A percentile compares a stretch with the other conserved stretches of the same genome.
phyloP scores from a whole-genome alignment of 2,113 vertebrate genomes.

The Clupea harengus region DNA sequence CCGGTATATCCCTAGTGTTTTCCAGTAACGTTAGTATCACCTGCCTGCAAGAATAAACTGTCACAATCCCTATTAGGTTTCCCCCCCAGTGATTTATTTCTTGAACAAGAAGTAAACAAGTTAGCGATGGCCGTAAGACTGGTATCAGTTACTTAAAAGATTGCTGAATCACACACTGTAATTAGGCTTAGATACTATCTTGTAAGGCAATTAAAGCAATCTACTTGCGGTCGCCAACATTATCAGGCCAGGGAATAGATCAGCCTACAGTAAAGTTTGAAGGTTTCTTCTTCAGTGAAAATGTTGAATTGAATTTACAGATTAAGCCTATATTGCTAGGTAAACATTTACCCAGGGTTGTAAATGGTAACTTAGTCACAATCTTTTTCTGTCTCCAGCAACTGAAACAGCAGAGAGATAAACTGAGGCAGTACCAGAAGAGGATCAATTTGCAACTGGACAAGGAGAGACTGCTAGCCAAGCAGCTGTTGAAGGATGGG shows the following conservation, averaged over 20 bases:
- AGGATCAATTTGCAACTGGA: constrained; percentile 79
- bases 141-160: background rate
- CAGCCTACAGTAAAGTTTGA: background rate
- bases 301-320: background rate
- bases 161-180: constrained; percentile 1
- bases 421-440: constrained; percentile 89
- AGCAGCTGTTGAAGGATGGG: constrained; percentile 84
- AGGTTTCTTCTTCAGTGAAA: background rate
- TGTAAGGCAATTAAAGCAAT: background rate
- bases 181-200: background rate
- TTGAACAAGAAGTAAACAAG: background rate
- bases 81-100: background rate
- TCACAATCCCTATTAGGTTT: background rate
- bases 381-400: constrained; percentile 67
- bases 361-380: background rate
- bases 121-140: background rate
- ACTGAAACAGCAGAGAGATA: constrained; percentile 96
- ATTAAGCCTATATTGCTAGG: background rate
- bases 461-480: constrained; percentile 80
- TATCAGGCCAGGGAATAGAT: background rate
- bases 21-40: background rate
- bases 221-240: background rate
- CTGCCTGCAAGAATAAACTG: background rate
- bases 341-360: background rate
- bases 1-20: background rate